These are phyloP conservation scores for Anabacerthia variegaticeps DNA, from an alignment of 2,797 vertebrate species.

Conservation along the genomic window DNA sequence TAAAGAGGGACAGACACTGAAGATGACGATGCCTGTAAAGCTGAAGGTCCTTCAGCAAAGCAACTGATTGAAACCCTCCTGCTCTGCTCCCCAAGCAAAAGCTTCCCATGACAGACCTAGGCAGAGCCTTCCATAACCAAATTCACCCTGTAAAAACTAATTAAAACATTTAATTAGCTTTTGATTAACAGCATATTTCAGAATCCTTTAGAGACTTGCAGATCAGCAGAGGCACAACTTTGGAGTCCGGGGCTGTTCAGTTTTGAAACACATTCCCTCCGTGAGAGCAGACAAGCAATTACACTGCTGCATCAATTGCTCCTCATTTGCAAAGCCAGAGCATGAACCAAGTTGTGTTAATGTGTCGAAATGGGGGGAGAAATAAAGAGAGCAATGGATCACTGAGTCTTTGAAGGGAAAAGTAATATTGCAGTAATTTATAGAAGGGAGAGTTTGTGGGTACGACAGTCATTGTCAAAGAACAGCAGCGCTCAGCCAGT, in stretches of 20 bases:
- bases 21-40: not conserved
- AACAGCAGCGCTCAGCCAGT: not conserved
- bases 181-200: conserved; percentile 16
- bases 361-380: conserved; percentile 33
- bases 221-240: not conserved
- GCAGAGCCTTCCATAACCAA: not conserved
- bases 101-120: not conserved
- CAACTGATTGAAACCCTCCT: not conserved
- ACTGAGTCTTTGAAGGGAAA: conserved; percentile 53
- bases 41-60: not conserved
- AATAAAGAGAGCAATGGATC: conserved; percentile 61
- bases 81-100: not conserved
- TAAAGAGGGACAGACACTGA: not conserved
- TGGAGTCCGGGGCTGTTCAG: rapidly evolving
- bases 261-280: not conserved
- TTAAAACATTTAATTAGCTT: conserved; percentile 10
- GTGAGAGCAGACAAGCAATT: not conserved
- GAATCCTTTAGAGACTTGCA: not conserved
- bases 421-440: conserved; percentile 56
- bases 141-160: not conserved
- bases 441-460: conserved; percentile 31
- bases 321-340: conserved; percentile 23
- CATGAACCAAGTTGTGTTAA: conserved; percentile 39
- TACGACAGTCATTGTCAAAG: conserved; percentile 9
- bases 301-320: rapidly evolving